These are phyloP conservation scores for Dryadula phaetusa DNA, from an alignment of 2,888 invertebrate genomes.

Conservation along the genomic window DNA sequence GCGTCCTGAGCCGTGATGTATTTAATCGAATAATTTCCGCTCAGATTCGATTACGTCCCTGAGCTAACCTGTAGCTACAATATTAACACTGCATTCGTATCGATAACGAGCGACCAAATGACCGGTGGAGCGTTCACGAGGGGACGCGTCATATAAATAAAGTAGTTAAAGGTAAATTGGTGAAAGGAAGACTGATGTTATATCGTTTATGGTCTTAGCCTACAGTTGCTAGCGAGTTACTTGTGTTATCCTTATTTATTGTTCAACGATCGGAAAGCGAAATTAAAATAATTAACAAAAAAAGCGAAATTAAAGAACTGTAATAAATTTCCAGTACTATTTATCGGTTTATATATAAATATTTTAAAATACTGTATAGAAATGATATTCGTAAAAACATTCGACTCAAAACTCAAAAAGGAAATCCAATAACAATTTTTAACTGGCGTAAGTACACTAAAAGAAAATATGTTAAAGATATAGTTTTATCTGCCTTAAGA, in stretches of 20 bases:
- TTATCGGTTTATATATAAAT: no score
- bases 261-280: no score
- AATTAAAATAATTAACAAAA: no score
- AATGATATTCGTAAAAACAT: not conserved
- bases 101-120: constrained; percentile 34
- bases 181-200: constrained; percentile 13
- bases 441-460: not conserved
- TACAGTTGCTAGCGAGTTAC: not conserved
- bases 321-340: no score
- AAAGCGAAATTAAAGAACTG: no score
- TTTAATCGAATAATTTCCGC: constrained; percentile 34
- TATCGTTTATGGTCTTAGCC: constrained; percentile 13
- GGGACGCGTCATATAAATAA: constrained; percentile 43
- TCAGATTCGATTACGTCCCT: constrained; percentile 35
- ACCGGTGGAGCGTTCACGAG: constrained; percentile 37
- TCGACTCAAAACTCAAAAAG: constrained; percentile 3
- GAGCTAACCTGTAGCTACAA: constrained; percentile 24
- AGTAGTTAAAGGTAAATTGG: constrained; percentile 34
- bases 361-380: no score
- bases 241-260: no score
- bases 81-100: constrained; percentile 35
- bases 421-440: not conserved
- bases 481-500: no score
- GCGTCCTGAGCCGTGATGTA: constrained; percentile 23
- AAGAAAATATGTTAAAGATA: no score